phyloP scores from a whole-genome alignment of 2,888 invertebrate species.

The Troides aeacus region DNA sequence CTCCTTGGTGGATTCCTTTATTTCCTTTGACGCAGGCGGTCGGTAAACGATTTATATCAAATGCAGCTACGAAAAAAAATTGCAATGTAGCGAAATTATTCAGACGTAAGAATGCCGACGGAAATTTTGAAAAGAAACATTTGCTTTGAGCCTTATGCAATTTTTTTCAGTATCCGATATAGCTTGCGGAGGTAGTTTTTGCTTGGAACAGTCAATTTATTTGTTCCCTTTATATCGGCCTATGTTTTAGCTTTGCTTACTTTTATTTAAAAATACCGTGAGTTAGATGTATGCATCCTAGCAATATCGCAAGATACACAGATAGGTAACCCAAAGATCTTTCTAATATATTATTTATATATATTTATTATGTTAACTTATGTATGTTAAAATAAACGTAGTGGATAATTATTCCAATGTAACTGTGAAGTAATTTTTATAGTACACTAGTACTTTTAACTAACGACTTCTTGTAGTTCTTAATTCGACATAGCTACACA shows the following conservation, averaged over 20 bases:
- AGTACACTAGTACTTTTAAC: too few species aligned
- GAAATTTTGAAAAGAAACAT: conserved; percentile 32
- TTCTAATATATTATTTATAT: too few species aligned
- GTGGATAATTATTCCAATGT: too few species aligned
- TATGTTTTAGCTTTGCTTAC: neutral
- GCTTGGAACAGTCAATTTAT: conserved; percentile 9
- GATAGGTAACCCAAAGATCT: too few species aligned
- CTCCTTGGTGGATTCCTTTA: conserved; percentile 59
- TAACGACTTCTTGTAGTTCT: too few species aligned
- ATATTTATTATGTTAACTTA: too few species aligned
- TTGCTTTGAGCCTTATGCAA: conserved; percentile 28
- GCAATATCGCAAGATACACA: neutral
- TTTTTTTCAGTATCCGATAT: conserved; percentile 32
- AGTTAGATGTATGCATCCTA: neutral
- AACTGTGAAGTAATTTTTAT: too few species aligned
- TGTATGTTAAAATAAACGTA: too few species aligned
- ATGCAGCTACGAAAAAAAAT: conserved; percentile 38
- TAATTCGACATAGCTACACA: too few species aligned
- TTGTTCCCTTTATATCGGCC: conserved; percentile 11
- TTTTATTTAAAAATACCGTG: neutral
- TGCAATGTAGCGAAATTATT: conserved; percentile 36
- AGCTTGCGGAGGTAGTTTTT: conserved; percentile 11
- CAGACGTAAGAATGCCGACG: conserved; percentile 34
- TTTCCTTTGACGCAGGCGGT: conserved; percentile 26
- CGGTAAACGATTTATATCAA: conserved; percentile 40